A percentile compares a stretch with the other conserved stretches of the same genome.
phyloP scores from a whole-genome alignment of 2,113 vertebrate genomes.

The Isurus oxyrinchus region DNA sequence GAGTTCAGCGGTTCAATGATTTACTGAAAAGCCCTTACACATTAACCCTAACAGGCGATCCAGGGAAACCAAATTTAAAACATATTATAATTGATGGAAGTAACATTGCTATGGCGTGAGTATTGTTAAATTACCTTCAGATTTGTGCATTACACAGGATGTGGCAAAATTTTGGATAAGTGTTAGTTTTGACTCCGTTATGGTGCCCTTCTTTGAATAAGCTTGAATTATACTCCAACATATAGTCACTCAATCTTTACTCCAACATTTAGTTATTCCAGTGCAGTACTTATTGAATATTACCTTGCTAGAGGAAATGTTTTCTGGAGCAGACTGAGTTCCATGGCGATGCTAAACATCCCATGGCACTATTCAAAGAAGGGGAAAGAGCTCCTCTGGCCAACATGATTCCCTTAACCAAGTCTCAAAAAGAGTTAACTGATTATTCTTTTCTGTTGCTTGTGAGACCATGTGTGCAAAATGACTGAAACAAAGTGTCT shows the following conservation, averaged over 20 bases:
- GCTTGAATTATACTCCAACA: neutral
- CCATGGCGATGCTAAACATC: neutral
- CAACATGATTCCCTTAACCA: neutral
- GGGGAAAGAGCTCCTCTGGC: neutral
- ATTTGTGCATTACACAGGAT: no score
- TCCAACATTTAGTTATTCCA: neutral
- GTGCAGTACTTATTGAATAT: neutral
- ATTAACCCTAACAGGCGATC: conserved; percentile 80
- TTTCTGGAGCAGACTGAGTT: neutral
- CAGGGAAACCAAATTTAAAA: conserved; percentile 66
- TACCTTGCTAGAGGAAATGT: neutral
- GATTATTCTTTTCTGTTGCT: neutral
- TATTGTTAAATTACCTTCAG: conserved; percentile 43
- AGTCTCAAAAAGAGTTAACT: neutral
- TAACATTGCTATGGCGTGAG: conserved; percentile 95
- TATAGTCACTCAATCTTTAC: neutral
- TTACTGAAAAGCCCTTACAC: conserved; percentile 76
- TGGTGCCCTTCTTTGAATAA: neutral
- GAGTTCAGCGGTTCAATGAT: conserved; percentile 79
- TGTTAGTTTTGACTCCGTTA: neutral
- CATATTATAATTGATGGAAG: conserved; percentile 93
- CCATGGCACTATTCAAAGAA: neutral
- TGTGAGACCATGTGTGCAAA: neutral
- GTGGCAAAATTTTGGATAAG: neutral
- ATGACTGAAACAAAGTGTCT: neutral